These are phyloP conservation scores for Apeira syringaria DNA, from an alignment of 2,888 invertebrate species.

Conservation along the genomic window DNA sequence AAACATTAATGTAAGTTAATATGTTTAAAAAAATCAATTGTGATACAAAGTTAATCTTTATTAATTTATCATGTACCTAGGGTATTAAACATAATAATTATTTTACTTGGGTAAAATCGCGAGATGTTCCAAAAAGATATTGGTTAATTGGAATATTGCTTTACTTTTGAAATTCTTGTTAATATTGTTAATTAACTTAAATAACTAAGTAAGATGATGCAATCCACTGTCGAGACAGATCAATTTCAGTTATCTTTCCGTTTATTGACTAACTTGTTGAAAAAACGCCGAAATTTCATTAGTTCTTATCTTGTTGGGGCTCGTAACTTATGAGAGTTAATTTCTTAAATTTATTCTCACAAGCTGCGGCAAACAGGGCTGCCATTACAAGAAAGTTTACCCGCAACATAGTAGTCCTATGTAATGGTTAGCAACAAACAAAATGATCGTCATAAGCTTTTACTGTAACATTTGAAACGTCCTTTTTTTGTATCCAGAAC, in stretches of 20 bases:
- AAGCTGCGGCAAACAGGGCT: conserved; percentile 31
- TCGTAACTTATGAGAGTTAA: conserved; percentile 76
- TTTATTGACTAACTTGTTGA: conserved; percentile 66
- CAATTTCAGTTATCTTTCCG: conserved; percentile 66
- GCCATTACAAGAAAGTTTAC: conserved; percentile 5
- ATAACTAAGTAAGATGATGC: conserved; percentile 28
- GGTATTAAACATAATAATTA: no score
- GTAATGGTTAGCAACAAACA: no score
- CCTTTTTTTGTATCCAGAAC: no score
- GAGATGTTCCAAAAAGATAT: background rate
- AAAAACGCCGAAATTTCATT: conserved; percentile 74
- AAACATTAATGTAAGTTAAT: no score
- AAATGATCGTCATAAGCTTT: no score
- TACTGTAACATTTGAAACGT: no score
- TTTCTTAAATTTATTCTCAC: conserved; percentile 74
- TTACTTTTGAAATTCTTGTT: conserved; percentile 4
- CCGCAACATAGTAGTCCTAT: no score
- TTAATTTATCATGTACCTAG: background rate
- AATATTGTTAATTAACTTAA: conserved; percentile 6
- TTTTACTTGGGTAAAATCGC: background rate
- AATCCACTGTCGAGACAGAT: conserved; percentile 43
- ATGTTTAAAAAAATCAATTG: background rate
- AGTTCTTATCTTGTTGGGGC: conserved; percentile 64
- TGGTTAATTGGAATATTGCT: background rate
- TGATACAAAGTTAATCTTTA: background rate